Base-by-base conservation (phyloP, 2,888 invertebrate genomes). In the Idaea aversata region DNA sequence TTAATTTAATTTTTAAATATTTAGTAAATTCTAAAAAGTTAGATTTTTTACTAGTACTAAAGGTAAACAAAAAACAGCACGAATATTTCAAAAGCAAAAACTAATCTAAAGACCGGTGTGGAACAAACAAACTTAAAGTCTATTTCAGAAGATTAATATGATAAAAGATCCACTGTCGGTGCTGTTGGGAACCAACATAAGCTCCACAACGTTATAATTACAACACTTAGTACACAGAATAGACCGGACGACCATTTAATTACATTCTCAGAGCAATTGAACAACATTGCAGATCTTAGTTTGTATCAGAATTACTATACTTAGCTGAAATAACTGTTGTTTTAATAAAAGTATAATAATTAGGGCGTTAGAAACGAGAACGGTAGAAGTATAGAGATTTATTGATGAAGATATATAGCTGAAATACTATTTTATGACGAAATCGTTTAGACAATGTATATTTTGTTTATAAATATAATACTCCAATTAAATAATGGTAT, bases 181-280 rank as follows among this genome's bases (percentile, higher is more conserved):
- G 7, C 47, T 47, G 10, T 47, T 47, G 13, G 13, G 47, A 47
- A 13, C 47, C 13, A 47, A 47, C 10, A 47, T 13, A 13, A 47
- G 47, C 47, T 47, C 25, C 25, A 25, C 25, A 25, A 47, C 13
- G 10, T 47, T 47, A 47, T 47, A 78, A 79, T 79, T 73, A 73
- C 72, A 69, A 68, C 70, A 77, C 71, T 64, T 47, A 47, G 10
- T 36, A 10, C 47, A 47, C 47, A 47, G 47, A 47, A 47, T 47
- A 47, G 47, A 47, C 47, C 47, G 47, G 47, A 47, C 47, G 47
- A 47, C 13, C 47, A 47, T 47, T 47, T 47, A 47, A 47, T 47
- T 47, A 47, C 47, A 47, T 47, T 47, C 47, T 47, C 47, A 47
- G 36, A 36, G 36, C 36, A 36, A 36, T 47, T 47, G 47, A 47